Conservation (phyloP, 2,797 vertebrate genomes). For the Platyrinchus mystaceus region DNA sequence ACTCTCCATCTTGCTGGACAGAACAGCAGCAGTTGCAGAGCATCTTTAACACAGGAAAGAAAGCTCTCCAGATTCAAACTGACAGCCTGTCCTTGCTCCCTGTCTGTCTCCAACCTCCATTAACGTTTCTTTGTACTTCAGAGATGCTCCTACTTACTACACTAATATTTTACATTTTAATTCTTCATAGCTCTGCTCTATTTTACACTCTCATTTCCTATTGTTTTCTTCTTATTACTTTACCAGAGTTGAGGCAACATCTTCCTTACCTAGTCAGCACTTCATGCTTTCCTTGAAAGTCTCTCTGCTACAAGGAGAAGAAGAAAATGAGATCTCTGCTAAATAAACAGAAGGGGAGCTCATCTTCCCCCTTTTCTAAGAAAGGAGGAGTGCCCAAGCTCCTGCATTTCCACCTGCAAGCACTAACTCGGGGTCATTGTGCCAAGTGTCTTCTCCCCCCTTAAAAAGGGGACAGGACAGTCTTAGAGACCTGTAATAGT, state of each 20-base stretch:
- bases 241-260: background rate
- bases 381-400: background rate
- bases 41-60: background rate
- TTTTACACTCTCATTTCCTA: background rate
- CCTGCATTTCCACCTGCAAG: background rate
- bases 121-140: background rate
- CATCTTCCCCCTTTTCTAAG: background rate
- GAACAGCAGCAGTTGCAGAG: background rate
- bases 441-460: background rate
- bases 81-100: background rate
- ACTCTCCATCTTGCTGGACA: background rate
- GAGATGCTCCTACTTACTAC: background rate
- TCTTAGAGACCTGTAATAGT: background rate
- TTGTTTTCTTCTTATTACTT: background rate
- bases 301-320: accelerated
- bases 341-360: background rate
- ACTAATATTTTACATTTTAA: background rate
- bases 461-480: background rate
- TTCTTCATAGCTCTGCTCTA: background rate
- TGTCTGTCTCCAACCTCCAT: background rate
- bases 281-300: background rate
- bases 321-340: background rate
- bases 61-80: background rate
- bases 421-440: background rate
- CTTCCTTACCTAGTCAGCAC: background rate